These are phyloP conservation scores for Arion vulgaris DNA, from an alignment of 1,140 invertebrate genomes.

Conservation along the genomic window DNA sequence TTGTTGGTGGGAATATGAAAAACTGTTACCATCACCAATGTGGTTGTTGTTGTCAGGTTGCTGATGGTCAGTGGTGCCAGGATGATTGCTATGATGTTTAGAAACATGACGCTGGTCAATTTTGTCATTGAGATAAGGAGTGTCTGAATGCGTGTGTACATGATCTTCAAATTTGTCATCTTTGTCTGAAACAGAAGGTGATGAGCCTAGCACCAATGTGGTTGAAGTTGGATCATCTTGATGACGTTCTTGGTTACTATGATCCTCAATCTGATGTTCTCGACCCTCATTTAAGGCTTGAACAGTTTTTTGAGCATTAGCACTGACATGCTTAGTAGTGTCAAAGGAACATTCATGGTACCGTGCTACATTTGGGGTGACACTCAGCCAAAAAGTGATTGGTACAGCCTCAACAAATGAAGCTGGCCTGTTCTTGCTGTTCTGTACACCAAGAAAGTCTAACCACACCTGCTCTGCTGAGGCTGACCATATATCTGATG, in stretches of 20 bases:
- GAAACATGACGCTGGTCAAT: neutral
- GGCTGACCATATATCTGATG: slow-evolving; percentile 89
- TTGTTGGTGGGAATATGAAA: slow-evolving; percentile 3
- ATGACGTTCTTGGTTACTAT: neutral
- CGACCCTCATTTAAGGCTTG: neutral
- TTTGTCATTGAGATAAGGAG: neutral
- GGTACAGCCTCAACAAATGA: slow-evolving; percentile 93
- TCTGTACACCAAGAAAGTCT: slow-evolving; percentile 89
- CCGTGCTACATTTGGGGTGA: neutral
- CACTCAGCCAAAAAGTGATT: slow-evolving; percentile 83
- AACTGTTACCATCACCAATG: slow-evolving; percentile 18
- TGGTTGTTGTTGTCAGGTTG: neutral
- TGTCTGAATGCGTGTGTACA: neutral
- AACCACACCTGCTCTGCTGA: slow-evolving; percentile 85
- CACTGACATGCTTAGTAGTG: neutral
- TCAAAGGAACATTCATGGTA: neutral
- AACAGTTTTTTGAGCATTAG: neutral
- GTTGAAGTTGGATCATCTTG: neutral
- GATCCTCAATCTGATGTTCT: neutral
- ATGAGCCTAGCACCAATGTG: neutral
- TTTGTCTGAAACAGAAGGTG: neutral
- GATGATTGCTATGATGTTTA: slow-evolving; percentile 16
- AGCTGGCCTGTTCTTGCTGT: slow-evolving; percentile 77
- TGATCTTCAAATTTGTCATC: neutral
- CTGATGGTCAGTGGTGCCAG: neutral